Evolutionary conservation across 2,797 vertebrate species (phyloP).

Genomic region (Netta rufina): DNA sequence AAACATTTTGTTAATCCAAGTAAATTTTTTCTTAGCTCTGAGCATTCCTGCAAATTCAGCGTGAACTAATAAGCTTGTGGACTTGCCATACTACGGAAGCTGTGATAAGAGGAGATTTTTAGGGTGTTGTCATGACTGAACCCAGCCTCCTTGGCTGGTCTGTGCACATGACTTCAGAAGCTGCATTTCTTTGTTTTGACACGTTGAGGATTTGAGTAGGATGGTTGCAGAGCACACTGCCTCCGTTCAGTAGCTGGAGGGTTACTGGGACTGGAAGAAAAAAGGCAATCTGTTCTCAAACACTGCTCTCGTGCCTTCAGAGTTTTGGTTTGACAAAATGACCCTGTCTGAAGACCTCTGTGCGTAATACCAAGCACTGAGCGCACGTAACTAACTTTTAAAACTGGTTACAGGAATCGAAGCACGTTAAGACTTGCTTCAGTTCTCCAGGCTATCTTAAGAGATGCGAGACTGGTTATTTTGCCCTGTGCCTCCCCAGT

Average conservation of each 20-base stretch:
- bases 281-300: background rate
- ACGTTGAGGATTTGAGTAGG: background rate
- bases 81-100: background rate
- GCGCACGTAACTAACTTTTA: background rate
- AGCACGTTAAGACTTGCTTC: background rate
- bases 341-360: background rate
- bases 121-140: background rate
- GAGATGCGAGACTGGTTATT: background rate
- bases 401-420: background rate
- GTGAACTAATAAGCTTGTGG: background rate
- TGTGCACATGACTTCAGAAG: background rate
- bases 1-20: conserved; percentile 9
- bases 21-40: conserved; percentile 23
- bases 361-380: background rate
- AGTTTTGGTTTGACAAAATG: background rate
- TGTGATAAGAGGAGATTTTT: background rate
- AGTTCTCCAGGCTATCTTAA: background rate
- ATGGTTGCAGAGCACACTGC: background rate
- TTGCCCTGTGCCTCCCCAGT: background rate
- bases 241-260: background rate
- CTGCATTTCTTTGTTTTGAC: background rate
- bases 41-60: background rate
- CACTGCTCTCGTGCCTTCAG: background rate
- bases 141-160: background rate
- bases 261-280: background rate